These are phyloP conservation scores for Archips xylosteana DNA, from an alignment of 2,888 invertebrate species.

Conservation along the genomic window DNA sequence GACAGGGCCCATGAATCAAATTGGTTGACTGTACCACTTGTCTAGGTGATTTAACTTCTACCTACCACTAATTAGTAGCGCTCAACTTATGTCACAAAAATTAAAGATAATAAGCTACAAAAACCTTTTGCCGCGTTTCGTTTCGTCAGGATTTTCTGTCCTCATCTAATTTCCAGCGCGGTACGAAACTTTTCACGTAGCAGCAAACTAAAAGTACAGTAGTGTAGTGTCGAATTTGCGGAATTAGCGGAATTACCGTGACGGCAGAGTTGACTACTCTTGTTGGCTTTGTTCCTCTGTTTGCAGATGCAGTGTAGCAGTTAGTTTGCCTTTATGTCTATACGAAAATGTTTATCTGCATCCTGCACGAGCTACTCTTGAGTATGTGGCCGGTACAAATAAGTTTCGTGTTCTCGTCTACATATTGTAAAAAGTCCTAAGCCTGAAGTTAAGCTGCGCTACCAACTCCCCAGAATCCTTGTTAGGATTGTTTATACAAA, in stretches of 20 bases:
- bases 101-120: constrained; percentile 57
- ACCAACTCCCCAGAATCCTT: constrained; percentile 7
- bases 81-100: constrained; percentile 38
- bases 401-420: background rate
- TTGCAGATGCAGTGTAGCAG: constrained; percentile 40
- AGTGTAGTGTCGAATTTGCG: constrained; percentile 41
- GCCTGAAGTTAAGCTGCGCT: background rate
- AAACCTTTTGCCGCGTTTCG: constrained; percentile 20
- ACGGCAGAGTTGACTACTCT: constrained; percentile 37
- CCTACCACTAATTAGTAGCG: no score
- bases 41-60: no score
- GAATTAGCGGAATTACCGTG: constrained; percentile 38
- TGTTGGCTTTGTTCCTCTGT: constrained; percentile 40
- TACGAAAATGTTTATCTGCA: constrained; percentile 35
- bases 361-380: constrained; percentile 31
- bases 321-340: constrained; percentile 34
- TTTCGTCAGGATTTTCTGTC: constrained; percentile 36
- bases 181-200: constrained; percentile 33
- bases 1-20: no score
- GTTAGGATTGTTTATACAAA: constrained; percentile 26
- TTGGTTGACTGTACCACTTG: no score
- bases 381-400: background rate
- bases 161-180: constrained; percentile 34
- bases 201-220: constrained; percentile 28
- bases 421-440: background rate